These are phyloP conservation scores for Drosophila nannoptera DNA, from an alignment of 1,140 invertebrate genomes.

Conservation along the genomic window DNA sequence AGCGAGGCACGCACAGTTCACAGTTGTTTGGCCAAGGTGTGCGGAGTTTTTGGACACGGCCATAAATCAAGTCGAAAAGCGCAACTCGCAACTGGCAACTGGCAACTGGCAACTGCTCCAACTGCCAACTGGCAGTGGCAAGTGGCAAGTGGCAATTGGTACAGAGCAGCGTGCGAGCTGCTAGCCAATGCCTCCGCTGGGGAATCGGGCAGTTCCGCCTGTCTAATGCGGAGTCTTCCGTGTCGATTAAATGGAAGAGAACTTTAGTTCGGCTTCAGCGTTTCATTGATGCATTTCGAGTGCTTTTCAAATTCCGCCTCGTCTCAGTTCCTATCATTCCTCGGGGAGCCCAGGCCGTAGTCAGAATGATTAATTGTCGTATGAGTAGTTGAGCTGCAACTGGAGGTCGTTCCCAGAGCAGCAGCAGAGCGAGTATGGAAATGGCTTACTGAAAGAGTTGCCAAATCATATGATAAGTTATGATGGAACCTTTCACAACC, in stretches of 20 bases:
- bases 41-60: constrained; percentile 61
- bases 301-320: constrained; percentile 7
- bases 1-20: neutral
- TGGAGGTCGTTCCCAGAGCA: too few relatives aligned
- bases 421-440: too few relatives aligned
- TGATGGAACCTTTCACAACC: too few relatives aligned
- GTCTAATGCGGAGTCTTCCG: constrained; percentile 36
- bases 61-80: constrained; percentile 63
- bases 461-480: neutral
- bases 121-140: too few relatives aligned
- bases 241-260: constrained; percentile 47
- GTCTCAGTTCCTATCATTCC: constrained; percentile 9
- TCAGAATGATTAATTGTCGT: constrained; percentile 1
- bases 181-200: constrained; percentile 29
- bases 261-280: constrained; percentile 4
- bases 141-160: neutral
- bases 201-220: constrained; percentile 39
- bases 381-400: neutral
- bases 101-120: neutral
- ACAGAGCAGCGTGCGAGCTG: neutral
- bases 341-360: constrained; percentile 7
- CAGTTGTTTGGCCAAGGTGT: constrained; percentile 62
- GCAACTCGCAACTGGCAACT: constrained; percentile 6
- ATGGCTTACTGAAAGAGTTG: neutral
- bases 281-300: constrained; percentile 20